A percentile compares a stretch with the other conserved stretches of the same genome.
Conservation (phyloP, 2,888 invertebrate species). For the Cataglyphis albicans region DNA sequence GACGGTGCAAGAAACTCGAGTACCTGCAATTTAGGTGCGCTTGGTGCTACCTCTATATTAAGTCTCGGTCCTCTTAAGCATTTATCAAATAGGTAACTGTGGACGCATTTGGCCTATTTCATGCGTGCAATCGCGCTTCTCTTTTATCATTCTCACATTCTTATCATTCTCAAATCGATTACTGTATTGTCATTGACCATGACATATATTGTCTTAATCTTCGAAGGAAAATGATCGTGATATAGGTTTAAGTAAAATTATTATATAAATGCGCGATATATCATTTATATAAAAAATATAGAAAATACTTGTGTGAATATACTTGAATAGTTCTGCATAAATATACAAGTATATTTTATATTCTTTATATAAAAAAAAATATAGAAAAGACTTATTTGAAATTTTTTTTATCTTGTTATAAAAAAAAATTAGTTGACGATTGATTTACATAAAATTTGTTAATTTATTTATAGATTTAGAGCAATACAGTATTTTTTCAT, state of each 20-base stretch:
- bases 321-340: not conserved
- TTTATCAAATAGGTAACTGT: constrained; percentile 84
- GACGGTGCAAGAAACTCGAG: constrained; percentile 89
- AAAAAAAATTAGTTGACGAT: not conserved
- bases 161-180: constrained; percentile 23
- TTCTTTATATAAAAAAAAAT: constrained; percentile 26
- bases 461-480: constrained; percentile 62
- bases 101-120: constrained; percentile 61
- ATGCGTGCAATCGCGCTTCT: constrained; percentile 48
- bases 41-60: constrained; percentile 91
- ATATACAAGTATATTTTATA: constrained; percentile 6
- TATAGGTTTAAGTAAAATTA: constrained; percentile 40
- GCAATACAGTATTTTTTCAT: constrained; percentile 71
- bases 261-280: not conserved
- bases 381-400: constrained; percentile 1
- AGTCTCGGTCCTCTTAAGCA: constrained; percentile 91
- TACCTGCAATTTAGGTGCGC: constrained; percentile 88
- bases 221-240: constrained; percentile 10
- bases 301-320: not conserved
- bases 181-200: constrained; percentile 45
- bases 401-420: not conserved
- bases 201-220: constrained; percentile 33
- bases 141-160: not conserved
- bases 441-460: constrained; percentile 36
- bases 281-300: constrained; percentile 10